These are phyloP conservation scores for Akabosia matsudoensis DNA, from an alignment of 1,140 invertebrate species.

Conservation along the genomic window DNA sequence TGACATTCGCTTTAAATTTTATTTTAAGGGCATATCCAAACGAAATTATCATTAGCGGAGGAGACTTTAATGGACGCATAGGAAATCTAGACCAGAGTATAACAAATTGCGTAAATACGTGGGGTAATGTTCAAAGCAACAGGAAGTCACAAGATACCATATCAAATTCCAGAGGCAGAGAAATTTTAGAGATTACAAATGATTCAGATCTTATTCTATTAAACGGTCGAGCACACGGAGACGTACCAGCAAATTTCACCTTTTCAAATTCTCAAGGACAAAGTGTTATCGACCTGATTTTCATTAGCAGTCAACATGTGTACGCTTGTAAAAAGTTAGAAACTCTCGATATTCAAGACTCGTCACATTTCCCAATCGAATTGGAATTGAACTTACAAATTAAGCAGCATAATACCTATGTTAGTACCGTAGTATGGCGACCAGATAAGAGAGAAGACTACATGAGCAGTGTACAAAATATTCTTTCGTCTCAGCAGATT, in stretches of 20 bases:
- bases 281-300: slow-evolving; percentile 35
- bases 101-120: not conserved
- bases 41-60: not conserved
- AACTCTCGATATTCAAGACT: too few relatives aligned
- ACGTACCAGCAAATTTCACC: not conserved
- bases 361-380: too few relatives aligned
- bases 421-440: too few relatives aligned
- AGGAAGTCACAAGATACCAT: not conserved
- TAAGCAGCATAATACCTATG: too few relatives aligned
- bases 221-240: not conserved
- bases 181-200: not conserved
- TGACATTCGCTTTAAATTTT: not conserved
- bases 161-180: not conserved
- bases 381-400: too few relatives aligned
- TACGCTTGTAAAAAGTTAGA: not conserved
- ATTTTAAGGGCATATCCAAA: not conserved
- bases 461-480: too few relatives aligned
- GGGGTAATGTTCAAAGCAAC: not conserved
- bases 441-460: too few relatives aligned
- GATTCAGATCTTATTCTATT: not conserved
- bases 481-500: too few relatives aligned
- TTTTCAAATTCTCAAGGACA: slow-evolving; percentile 13
- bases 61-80: not conserved
- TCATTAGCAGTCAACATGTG: slow-evolving; percentile 1
- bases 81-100: not conserved